phyloP scores from a whole-genome alignment of 1,140 invertebrate species.

The Dolichoris vasculosae region DNA sequence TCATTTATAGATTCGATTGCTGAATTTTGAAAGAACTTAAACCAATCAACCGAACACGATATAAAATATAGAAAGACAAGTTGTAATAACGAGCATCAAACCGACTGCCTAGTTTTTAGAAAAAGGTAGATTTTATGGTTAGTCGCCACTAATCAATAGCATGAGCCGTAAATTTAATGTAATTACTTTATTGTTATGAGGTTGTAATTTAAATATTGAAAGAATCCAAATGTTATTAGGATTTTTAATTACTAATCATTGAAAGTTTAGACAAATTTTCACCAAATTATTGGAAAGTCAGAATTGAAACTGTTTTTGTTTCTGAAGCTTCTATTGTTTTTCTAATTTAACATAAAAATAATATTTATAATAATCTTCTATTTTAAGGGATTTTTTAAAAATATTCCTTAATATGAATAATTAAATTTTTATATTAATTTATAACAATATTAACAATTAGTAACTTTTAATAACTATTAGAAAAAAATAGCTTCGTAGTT shows the following conservation, averaged over 20 bases:
- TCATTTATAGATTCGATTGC: conserved; percentile 33
- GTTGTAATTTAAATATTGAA: background rate
- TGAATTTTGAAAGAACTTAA: background rate
- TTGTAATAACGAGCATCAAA: conserved; percentile 37
- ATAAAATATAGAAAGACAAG: background rate
- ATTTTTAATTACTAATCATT: background rate
- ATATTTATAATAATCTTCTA: background rate
- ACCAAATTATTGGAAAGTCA: background rate
- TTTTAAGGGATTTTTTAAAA: conserved; percentile 1
- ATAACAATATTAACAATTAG: background rate
- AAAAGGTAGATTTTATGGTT: conserved; percentile 22
- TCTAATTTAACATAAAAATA: background rate
- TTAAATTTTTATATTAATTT: background rate
- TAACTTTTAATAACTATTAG: conserved; percentile 11
- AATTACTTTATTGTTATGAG: conserved; percentile 33
- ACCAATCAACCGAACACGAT: conserved; percentile 5
- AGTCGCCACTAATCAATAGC: background rate
- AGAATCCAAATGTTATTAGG: background rate
- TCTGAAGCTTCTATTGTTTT: background rate
- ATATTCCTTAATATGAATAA: background rate
- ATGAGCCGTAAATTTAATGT: conserved; percentile 2
- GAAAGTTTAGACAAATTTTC: background rate
- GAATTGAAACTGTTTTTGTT: background rate
- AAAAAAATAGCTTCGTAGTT: background rate
- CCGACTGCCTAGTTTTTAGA: conserved; percentile 27